Percentiles rank a stretch among this genome's conserved stretches.
phyloP scores from a whole-genome alignment of 2,113 vertebrate genomes.

The Oncorhynchus clarkii region DNA sequence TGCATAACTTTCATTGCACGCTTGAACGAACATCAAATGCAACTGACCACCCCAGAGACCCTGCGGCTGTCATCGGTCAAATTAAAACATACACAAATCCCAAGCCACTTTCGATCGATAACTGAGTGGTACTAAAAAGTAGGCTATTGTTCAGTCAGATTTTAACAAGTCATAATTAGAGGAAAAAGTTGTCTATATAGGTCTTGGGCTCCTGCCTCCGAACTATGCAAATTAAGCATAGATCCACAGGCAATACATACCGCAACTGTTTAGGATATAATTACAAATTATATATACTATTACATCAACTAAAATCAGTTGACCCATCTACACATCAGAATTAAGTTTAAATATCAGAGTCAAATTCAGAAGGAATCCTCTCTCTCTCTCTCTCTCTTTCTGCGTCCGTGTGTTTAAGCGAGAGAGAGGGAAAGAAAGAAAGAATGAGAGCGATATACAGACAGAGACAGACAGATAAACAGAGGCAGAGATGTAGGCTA shows the following conservation, averaged over 20 bases:
- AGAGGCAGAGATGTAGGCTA: background rate
- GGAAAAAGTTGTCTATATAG: background rate
- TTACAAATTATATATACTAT: no score
- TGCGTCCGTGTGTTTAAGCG: background rate
- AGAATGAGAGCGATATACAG: background rate
- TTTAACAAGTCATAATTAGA: slow-evolving; percentile 58
- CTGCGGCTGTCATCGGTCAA: no score
- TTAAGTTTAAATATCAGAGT: no score
- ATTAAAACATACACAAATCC: slow-evolving; percentile 54
- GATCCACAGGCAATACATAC: no score
- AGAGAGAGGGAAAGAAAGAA: background rate
- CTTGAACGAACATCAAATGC: background rate
- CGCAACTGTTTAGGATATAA: no score
- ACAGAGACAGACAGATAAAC: background rate
- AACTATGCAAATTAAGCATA: no score
- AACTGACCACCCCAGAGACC: background rate
- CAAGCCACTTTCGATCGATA: slow-evolving; percentile 68
- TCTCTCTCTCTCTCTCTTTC: no score
- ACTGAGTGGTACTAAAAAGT: slow-evolving; percentile 54
- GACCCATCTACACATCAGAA: no score
- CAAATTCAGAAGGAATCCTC: no score
- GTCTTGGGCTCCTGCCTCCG: no score
- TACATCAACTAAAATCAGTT: no score
- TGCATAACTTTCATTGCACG: background rate
- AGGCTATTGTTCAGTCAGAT: slow-evolving; percentile 2